Evolutionary conservation across 2,888 invertebrate species (phyloP).

Genomic region (Sycophila texana): DNA sequence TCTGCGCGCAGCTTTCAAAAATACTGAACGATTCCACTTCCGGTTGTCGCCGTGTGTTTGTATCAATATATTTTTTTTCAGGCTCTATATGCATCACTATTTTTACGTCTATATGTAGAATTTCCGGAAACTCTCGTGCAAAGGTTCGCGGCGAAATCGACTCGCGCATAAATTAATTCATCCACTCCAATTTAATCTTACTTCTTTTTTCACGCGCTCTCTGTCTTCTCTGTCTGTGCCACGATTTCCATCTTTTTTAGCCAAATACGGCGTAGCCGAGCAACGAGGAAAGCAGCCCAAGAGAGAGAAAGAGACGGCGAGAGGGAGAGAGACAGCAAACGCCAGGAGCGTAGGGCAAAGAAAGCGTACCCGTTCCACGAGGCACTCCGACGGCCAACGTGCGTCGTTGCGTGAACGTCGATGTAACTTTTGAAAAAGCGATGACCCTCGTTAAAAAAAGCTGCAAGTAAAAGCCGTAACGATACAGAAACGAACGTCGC

Average conservation of each 20-base stretch:
- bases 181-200: conserved; percentile 36
- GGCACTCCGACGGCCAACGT: no score
- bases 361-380: no score
- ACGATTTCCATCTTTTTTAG: conserved; percentile 19
- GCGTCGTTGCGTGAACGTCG: no score
- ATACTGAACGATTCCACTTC: not conserved
- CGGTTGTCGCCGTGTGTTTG: conserved; percentile 11
- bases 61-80: conserved; percentile 4
- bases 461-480: no score
- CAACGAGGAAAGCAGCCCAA: conserved; percentile 43
- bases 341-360: not conserved
- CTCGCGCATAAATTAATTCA: conserved; percentile 40
- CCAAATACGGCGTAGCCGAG: conserved; percentile 38
- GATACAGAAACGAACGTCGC: no score
- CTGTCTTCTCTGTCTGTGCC: not conserved
- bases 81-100: not conserved
- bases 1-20: not conserved
- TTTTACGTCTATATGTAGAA: conserved; percentile 1
- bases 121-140: not conserved
- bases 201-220: conserved; percentile 4
- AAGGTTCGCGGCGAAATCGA: not conserved
- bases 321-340: not conserved
- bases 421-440: no score
- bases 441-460: no score
- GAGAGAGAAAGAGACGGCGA: not conserved